phyloP scores from a whole-genome alignment of 2,113 vertebrate species.

The Machaerirhynchus nigripectus region DNA sequence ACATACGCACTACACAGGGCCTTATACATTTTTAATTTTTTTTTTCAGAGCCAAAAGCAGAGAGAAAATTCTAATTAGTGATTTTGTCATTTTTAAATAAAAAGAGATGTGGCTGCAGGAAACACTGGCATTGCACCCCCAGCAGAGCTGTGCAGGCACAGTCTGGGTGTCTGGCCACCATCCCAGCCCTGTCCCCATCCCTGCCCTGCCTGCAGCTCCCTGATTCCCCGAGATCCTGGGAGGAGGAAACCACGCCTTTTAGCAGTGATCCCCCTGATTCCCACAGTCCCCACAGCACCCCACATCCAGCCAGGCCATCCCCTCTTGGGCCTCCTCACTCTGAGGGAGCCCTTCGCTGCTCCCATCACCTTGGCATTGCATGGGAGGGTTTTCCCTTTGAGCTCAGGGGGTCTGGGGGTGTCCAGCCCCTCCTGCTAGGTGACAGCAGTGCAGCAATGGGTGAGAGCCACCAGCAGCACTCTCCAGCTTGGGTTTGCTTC shows the following conservation, averaged over 20 bases:
- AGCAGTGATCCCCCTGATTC: not conserved
- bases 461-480: not conserved
- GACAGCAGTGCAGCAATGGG: not conserved
- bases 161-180: not conserved
- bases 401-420: not conserved
- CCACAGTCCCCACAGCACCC: not conserved
- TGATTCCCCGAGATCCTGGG: not conserved
- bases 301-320: not conserved
- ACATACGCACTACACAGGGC: constrained; percentile 63
- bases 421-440: not conserved
- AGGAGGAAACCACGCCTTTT: not conserved
- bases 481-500: not conserved
- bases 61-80: constrained; percentile 69
- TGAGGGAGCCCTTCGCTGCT: not conserved
- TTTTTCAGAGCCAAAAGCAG: constrained; percentile 61
- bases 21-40: constrained; percentile 79
- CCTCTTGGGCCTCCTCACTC: not conserved
- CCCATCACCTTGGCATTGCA: not conserved
- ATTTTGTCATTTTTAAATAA: constrained; percentile 52
- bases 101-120: not conserved
- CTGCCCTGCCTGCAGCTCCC: not conserved
- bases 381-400: not conserved
- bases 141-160: fast-evolving
- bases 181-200: not conserved
- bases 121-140: not conserved